phyloP scores from a whole-genome alignment of 2,113 vertebrate species.

The Neotragus moschatus region DNA sequence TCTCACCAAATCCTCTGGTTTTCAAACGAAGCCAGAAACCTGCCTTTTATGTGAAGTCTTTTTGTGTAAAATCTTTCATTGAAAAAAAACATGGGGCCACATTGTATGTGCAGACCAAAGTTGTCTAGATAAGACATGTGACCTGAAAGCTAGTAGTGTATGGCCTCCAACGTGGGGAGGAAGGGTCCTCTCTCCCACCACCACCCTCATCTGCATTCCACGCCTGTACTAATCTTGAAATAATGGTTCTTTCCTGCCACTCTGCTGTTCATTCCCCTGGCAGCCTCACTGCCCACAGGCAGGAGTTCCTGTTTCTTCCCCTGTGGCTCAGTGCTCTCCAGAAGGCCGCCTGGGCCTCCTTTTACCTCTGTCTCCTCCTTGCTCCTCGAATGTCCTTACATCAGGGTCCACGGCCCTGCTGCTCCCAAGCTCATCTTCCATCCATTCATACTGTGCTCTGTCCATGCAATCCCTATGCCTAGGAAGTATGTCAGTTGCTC shows the following conservation, averaged over 20 bases:
- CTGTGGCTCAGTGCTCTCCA: not conserved
- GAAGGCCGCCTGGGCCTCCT: not conserved
- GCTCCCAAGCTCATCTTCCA: not conserved
- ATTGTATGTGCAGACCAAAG: not conserved
- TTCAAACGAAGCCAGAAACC: not conserved
- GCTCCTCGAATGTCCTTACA: not conserved
- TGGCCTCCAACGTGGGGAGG: not conserved
- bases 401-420: not conserved
- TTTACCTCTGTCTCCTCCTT: not conserved
- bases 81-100: not conserved
- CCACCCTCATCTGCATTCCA: too few relatives aligned
- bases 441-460: not conserved
- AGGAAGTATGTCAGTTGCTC: not conserved
- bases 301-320: not conserved
- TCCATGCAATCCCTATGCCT: not conserved
- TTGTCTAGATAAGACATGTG: not conserved
- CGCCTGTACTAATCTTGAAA: not conserved
- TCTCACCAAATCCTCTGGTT: not conserved
- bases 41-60: not conserved
- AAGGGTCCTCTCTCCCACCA: not conserved
- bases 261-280: not conserved
- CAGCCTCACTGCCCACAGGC: too few relatives aligned
- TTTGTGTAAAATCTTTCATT: not conserved
- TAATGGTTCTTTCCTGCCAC: too few relatives aligned
- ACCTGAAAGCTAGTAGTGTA: not conserved